Conservation (phyloP, 2,888 invertebrate species). For the Hyles lineata region DNA sequence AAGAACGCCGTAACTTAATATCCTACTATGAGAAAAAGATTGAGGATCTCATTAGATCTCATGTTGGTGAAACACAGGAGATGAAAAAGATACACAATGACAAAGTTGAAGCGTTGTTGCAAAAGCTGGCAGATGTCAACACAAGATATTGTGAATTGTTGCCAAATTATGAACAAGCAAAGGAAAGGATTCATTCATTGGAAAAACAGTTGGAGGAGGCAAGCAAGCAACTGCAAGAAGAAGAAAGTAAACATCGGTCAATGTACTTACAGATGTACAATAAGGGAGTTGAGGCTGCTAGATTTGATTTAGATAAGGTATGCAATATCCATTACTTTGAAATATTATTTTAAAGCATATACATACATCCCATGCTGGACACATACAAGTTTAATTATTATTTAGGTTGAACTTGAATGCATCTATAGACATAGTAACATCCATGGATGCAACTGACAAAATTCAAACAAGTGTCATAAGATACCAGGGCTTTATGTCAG, state of each 20-base stretch:
- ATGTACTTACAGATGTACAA: conserved; percentile 93
- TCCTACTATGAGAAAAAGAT: conserved; percentile 90
- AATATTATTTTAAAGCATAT: background rate
- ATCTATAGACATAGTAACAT: no score
- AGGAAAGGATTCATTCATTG: conserved; percentile 88
- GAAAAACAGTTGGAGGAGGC: conserved; percentile 90
- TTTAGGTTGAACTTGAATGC: no score
- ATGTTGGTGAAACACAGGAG: conserved; percentile 88
- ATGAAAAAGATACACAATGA: conserved; percentile 92
- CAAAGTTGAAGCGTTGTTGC: conserved; percentile 89
- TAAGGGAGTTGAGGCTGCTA: conserved; percentile 92
- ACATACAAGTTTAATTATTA: no score
- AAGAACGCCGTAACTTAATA: conserved; percentile 88
- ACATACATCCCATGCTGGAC: no score
- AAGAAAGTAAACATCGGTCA: conserved; percentile 89
- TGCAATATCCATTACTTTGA: conserved; percentile 36
- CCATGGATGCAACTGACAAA: no score
- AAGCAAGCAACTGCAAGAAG: conserved; percentile 87
- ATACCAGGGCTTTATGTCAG: no score
- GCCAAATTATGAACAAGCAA: conserved; percentile 90
- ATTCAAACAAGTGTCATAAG: no score
- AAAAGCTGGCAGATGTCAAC: conserved; percentile 90
- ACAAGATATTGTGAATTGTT: conserved; percentile 91
- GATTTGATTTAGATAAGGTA: conserved; percentile 89
- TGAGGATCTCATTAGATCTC: conserved; percentile 88